A percentile compares a stretch with the other conserved stretches of the same genome.
Conservation (phyloP, 2,113 vertebrate species). For the Asarcornis scutulata region DNA sequence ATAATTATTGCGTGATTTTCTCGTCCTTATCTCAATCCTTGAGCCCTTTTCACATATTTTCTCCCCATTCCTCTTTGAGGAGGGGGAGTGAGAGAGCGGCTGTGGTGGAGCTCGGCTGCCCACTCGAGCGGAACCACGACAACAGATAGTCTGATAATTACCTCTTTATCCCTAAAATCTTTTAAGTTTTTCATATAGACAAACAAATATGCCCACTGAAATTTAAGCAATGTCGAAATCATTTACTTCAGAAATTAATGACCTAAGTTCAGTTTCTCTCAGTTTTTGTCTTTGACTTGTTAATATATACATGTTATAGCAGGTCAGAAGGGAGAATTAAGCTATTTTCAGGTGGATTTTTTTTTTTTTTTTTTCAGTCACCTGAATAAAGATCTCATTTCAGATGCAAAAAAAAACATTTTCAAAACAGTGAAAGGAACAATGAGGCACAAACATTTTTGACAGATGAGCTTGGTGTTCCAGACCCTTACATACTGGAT, state of each 20-base stretch:
- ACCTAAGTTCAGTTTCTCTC: background rate
- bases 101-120: too few relatives aligned
- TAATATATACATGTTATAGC: background rate
- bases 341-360: background rate
- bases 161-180: background rate
- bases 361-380: background rate
- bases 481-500: background rate
- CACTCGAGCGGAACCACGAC: too few relatives aligned
- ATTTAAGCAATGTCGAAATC: rapidly evolving
- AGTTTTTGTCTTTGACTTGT: background rate
- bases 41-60: too few relatives aligned
- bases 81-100: too few relatives aligned
- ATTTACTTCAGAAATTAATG: background rate
- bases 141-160: background rate
- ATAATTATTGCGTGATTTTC: too few relatives aligned
- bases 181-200: background rate
- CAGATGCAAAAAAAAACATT: background rate
- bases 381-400: rapidly evolving
- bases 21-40: too few relatives aligned
- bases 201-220: background rate
- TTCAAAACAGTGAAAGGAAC: background rate
- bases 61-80: too few relatives aligned
- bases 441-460: background rate
- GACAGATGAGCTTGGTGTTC: background rate
- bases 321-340: background rate